Conservation (phyloP, 2,797 vertebrate species). For the Coendou prehensilis region DNA sequence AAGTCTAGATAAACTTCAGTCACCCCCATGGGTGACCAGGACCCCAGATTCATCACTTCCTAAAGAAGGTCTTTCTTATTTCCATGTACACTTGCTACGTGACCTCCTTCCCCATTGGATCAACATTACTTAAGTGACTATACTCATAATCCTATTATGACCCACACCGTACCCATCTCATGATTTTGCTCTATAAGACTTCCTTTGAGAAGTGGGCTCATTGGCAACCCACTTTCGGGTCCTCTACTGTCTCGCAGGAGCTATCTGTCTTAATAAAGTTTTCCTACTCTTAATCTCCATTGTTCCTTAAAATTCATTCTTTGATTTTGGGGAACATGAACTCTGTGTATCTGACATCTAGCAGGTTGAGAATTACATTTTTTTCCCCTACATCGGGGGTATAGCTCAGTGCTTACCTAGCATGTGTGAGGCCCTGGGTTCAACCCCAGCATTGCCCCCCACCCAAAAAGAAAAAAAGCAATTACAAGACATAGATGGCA, state of each 20-base stretch:
- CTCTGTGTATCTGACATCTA: background rate
- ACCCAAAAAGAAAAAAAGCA: background rate
- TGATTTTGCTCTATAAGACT: background rate
- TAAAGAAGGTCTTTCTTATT: background rate
- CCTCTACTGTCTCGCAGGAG: background rate
- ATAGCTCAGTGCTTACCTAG: background rate
- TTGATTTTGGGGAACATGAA: background rate
- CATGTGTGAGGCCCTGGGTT: background rate
- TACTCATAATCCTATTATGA: background rate
- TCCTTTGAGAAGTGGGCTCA: background rate
- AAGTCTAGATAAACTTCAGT: background rate
- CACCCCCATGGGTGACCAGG: background rate
- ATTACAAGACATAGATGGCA: background rate
- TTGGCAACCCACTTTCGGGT: background rate
- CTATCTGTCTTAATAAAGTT: background rate
- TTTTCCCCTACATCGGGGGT: background rate
- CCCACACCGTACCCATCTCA: background rate
- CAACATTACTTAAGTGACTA: background rate
- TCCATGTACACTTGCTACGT: background rate
- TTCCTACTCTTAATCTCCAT: background rate
- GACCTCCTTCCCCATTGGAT: background rate
- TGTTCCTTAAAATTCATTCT: background rate
- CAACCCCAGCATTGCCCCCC: background rate
- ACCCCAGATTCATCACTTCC: background rate
- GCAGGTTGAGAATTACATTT: background rate